Conservation (phyloP, 1,140 invertebrate genomes). For the Neodiprion lecontei region DNA sequence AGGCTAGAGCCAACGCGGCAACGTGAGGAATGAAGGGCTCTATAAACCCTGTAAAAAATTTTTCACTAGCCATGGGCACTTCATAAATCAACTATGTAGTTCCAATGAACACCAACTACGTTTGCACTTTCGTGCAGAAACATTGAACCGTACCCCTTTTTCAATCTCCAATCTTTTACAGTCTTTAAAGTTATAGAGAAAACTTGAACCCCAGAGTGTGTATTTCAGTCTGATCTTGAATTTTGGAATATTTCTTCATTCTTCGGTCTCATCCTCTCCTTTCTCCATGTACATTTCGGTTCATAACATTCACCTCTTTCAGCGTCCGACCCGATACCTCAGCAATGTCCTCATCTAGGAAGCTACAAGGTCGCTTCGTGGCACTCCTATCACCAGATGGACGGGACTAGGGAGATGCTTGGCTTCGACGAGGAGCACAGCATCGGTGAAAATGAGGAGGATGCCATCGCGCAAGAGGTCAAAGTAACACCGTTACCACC, state of each 20-base stretch:
- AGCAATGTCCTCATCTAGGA: constrained; percentile 52
- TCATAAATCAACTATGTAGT: neutral
- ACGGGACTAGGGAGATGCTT: constrained; percentile 29
- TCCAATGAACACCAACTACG: neutral
- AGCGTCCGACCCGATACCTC: constrained; percentile 52
- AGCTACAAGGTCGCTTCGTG: constrained; percentile 54
- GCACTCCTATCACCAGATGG: constrained; percentile 36
- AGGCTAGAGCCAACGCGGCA: no score
- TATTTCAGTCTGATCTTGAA: no score
- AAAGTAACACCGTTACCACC: constrained; percentile 37
- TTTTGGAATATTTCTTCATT: neutral
- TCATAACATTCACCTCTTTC: constrained; percentile 18
- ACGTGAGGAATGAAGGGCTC: neutral
- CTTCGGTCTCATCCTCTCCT: neutral
- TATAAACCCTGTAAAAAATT: neutral
- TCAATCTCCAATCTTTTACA: neutral
- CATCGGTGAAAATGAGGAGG: constrained; percentile 38
- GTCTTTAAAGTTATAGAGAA: neutral
- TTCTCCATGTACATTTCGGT: neutral
- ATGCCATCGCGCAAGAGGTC: constrained; percentile 43
- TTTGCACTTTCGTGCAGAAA: no score
- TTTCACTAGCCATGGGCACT: neutral
- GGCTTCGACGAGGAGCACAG: constrained; percentile 27
- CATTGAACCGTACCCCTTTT: no score
- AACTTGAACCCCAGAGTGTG: neutral